Percentiles rank a stretch among this genome's conserved stretches.
phyloP scores from a whole-genome alignment of 2,113 vertebrate genomes.

The Opisthocomus hoazin region DNA sequence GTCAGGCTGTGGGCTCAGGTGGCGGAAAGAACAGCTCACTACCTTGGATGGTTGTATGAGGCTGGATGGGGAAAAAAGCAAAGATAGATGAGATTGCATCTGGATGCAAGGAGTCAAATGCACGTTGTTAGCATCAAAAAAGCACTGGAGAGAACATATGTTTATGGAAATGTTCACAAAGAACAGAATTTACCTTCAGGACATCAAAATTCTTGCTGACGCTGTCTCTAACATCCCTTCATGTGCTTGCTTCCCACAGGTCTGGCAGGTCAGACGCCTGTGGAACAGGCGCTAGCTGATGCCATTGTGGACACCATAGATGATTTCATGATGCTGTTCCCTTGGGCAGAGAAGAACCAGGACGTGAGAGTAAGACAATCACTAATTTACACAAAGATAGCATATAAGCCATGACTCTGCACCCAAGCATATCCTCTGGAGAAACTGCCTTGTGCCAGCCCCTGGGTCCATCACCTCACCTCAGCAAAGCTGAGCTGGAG shows the following conservation, averaged over 20 bases:
- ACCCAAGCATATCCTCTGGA: background rate
- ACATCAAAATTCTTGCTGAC: background rate
- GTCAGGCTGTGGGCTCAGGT: background rate
- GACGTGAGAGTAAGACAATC: conserved; percentile 62
- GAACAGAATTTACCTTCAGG: background rate
- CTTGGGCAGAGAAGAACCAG: conserved; percentile 75
- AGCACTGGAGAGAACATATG: background rate
- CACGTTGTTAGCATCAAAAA: background rate
- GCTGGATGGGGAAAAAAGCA: background rate
- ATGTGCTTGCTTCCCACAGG: conserved; percentile 35
- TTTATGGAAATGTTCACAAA: background rate
- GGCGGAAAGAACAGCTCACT: background rate
- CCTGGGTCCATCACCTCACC: background rate
- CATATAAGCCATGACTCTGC: rapidly evolving
- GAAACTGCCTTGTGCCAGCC: rapidly evolving
- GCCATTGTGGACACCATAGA: conserved; percentile 75
- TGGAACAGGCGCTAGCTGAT: conserved; percentile 73
- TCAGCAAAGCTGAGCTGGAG: background rate
- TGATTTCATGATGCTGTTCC: conserved; percentile 73
- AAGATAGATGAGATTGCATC: background rate
- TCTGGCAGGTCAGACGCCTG: conserved; percentile 68
- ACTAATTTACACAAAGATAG: background rate
- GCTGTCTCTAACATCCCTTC: background rate
- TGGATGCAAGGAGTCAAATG: background rate
- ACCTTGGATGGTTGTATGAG: background rate